These are phyloP conservation scores for Scopus umbretta DNA, from an alignment of 2,113 vertebrate genomes.

Conservation along the genomic window DNA sequence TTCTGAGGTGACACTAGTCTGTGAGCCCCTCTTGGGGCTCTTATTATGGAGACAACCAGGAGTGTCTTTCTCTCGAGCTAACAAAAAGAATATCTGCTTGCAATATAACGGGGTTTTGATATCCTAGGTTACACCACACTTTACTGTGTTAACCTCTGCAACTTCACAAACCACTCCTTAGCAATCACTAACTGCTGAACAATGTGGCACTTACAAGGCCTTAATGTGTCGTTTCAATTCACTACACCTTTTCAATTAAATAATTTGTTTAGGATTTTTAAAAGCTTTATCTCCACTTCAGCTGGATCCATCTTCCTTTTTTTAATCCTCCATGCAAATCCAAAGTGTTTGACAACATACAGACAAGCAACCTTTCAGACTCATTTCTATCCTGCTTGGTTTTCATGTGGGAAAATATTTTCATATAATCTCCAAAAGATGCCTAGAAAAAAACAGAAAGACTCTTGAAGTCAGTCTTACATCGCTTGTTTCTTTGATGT, in stretches of 20 bases:
- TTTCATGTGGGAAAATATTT: not conserved
- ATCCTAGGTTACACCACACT: not conserved
- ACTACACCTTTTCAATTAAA: not conserved
- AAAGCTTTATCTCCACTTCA: not conserved
- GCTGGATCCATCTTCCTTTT: not conserved
- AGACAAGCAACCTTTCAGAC: not conserved
- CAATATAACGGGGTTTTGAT: not conserved
- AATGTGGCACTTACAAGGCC: rapidly evolving
- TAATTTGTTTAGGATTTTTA: not conserved
- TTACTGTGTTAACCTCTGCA: not conserved
- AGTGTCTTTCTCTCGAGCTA: not conserved
- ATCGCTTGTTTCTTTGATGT: not conserved
- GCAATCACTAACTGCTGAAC: not conserved
- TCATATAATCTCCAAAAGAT: not conserved
- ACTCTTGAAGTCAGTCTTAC: not conserved
- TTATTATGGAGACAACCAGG: not conserved
- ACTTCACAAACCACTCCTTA: not conserved
- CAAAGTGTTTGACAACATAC: not conserved
- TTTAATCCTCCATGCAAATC: not conserved
- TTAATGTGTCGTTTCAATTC: not conserved
- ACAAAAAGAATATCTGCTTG: not conserved
- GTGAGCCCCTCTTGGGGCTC: not conserved
- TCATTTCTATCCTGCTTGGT: not conserved
- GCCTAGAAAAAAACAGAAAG: not conserved
- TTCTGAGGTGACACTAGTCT: not conserved